Base-by-base conservation (phyloP, 2,113 vertebrate genomes). In the Pluvianellus socialis region DNA sequence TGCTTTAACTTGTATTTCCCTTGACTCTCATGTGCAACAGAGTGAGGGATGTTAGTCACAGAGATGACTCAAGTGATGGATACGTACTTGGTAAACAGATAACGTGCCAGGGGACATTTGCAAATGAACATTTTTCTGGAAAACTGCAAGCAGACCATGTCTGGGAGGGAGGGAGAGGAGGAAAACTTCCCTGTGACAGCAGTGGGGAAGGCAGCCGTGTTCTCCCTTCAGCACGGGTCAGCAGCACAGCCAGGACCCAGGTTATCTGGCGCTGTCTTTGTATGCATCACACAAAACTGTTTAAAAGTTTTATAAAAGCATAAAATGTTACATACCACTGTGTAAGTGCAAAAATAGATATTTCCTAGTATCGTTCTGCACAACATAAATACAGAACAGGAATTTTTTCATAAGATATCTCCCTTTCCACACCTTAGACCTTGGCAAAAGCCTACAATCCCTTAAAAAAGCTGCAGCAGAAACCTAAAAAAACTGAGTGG, bases 11-110 rank as follows among this genome's bases (percentile, higher is more conserved):
- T 86, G 40, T 50, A 45, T 88, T 90, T 88, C 72, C 74, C 66
- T 73, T 68, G 35, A 82, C 35, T 93, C 52, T 45, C 3, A 1
- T 52, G 59, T 72, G 86, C 72, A 95, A 61, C 56, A 62, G 40
- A 94, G 47, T 83, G 70, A 95, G 65, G 47, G 83, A 35, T 50
- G 66, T 72, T 95, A 96, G 94, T 96, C 94, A 70, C 4, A 1
- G 91, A 70, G 52, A 94, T 87, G 92, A 95, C 77, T 93, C 94
- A 96, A 92, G 86, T 88, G 95, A 94, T 45, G 85, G 72, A 94
- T 79, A 33, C 10, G 0, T 68, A 53, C 88, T 93, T 49, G 50
- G n/a, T 80, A 95, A 88, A 86, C 62, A 88, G 67, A 86, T 92
- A 88, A 89, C 38, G 14, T 96, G 95, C 90, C 74, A 82, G 58